phyloP scores from a whole-genome alignment of 2,888 invertebrate genomes.

The Acanthosepion esculentum region DNA sequence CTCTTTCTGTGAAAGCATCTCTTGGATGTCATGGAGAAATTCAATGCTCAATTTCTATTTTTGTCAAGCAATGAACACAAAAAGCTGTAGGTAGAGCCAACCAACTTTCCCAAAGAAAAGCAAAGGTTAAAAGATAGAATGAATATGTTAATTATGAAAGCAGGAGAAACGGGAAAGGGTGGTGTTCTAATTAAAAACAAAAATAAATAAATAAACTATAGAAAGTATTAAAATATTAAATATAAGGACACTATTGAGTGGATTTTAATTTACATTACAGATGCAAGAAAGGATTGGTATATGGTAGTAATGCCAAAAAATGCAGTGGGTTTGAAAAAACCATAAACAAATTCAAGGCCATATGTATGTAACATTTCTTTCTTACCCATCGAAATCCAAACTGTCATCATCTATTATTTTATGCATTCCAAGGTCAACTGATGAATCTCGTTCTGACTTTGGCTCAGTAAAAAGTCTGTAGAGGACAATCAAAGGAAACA shows the following conservation, averaged over 20 bases:
- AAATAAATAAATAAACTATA: not conserved
- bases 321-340: not conserved
- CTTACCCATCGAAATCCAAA: conserved; percentile 45
- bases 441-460: not conserved
- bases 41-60: conserved; percentile 8
- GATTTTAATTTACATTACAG: not conserved
- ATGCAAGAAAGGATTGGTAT: not conserved
- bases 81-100: not conserved
- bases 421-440: not conserved
- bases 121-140: not conserved
- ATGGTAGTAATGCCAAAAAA: not conserved
- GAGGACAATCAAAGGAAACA: not conserved
- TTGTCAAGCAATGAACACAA: not conserved
- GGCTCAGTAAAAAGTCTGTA: conserved; percentile 25
- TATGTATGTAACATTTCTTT: not conserved
- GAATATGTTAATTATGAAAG: not conserved
- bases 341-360: not conserved
- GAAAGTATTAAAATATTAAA: not conserved
- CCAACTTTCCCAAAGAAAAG: not conserved
- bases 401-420: not conserved
- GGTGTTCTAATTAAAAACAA: not conserved
- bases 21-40: not conserved
- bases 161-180: not conserved
- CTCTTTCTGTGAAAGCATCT: not conserved
- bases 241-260: not conserved